Evolutionary conservation across 2,113 vertebrate species (phyloP), one percentile per base, ranked within the genome.

Genomic region (Ramphastos sulfuratus): DNA sequence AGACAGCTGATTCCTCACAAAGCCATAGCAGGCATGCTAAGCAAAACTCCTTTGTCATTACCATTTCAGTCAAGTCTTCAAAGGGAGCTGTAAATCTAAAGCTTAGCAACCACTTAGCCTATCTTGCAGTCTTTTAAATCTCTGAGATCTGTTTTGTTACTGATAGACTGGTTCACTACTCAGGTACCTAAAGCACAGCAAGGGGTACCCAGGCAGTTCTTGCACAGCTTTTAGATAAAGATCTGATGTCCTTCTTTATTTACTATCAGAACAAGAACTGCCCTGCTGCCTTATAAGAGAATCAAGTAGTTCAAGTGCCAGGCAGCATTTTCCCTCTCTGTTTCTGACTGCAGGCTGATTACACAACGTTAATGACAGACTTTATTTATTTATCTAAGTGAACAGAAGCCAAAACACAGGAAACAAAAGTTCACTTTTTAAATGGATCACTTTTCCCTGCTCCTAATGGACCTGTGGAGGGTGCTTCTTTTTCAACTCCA

Each of bases 331-430:
- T 90, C 20, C 14, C 19, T 67, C 69, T 84, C 30, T 66, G 56
- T 35, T 94, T 78, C 66, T 82, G 54, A 84, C 31, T 84, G 66
- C 19, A 75, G 63, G 50, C 50, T 81, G 66, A 79, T 70, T 93
- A 76, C 46, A 66, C 56, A 61, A 78, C 67, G 65, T 28, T 67
- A 93, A 91, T 56, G 48, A 63, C 48, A 64, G 52, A n/a, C 89
- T 85, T 81, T 63, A 67, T 95, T 87, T 80, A 73, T 90, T 93
- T 92, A 83, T 92, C 54, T 61, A 54, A 50, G 65, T 55, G 63
- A 84, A 86, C 15, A 70, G 66, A 86, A 89, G 30, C 44, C 66
- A 85, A 82, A 61, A 18, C 7, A 56, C 8, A 74, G 69, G 61
- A 93, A 92, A 74, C 52, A 67, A 50, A 84, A 25, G 37, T 19